Conservation (phyloP, 2,113 vertebrate species). For the Menidia beryllina region DNA sequence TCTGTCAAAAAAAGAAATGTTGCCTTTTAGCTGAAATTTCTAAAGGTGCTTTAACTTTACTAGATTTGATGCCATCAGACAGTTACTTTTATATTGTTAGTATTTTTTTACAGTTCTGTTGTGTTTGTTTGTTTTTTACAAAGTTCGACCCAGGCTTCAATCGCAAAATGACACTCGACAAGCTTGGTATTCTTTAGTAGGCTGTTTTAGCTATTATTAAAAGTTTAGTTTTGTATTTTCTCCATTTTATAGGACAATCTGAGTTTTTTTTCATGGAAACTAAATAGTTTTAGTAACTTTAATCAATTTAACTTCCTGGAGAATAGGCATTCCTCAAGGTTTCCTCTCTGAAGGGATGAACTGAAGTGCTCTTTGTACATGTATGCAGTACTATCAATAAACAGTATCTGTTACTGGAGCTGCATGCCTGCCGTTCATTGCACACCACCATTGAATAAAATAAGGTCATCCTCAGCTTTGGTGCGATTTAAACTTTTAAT, state of each 20-base stretch:
- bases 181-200: slow-evolving; percentile 43
- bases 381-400: slow-evolving; percentile 78
- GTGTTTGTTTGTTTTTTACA: slow-evolving; percentile 27
- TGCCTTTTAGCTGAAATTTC: slow-evolving; percentile 72
- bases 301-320: slow-evolving; percentile 68
- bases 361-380: slow-evolving; percentile 59
- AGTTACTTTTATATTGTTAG: slow-evolving; percentile 40
- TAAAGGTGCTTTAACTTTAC: slow-evolving; percentile 74
- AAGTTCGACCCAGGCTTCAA: slow-evolving; percentile 52
- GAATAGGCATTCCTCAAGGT: slow-evolving; percentile 47
- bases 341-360: slow-evolving; percentile 45
- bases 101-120: slow-evolving; percentile 36
- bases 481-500: slow-evolving; percentile 26
- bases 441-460: neutral
- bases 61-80: slow-evolving; percentile 28
- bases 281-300: slow-evolving; percentile 71
- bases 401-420: slow-evolving; percentile 57
- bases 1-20: slow-evolving; percentile 27
- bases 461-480: neutral
- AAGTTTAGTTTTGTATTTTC: slow-evolving; percentile 72
- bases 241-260: slow-evolving; percentile 71
- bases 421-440: neutral
- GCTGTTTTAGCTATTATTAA: slow-evolving; percentile 55
- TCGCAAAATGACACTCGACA: slow-evolving; percentile 55
- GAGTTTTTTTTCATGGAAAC: slow-evolving; percentile 71